Evolutionary conservation across 2,888 invertebrate genomes (phyloP).

Genomic region (Euphydryas editha): DNA sequence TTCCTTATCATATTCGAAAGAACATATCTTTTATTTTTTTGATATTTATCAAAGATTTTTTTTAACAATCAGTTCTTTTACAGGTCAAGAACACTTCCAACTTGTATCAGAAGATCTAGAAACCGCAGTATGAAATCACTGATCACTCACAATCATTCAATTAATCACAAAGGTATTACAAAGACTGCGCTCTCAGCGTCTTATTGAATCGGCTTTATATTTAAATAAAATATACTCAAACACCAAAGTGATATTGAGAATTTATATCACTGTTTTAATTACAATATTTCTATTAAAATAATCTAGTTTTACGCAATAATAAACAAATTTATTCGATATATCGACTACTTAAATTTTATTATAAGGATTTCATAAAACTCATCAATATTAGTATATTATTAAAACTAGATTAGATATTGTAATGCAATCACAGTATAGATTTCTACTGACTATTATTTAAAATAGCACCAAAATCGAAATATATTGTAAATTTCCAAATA

Average conservation of each 20-base stretch:
- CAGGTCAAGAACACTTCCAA: slow-evolving; percentile 83
- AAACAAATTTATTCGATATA: slow-evolving; percentile 24
- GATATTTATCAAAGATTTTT: too few species aligned
- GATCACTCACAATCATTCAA: neutral
- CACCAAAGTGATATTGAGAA: slow-evolving; percentile 72
- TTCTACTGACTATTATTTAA: neutral
- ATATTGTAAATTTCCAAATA: neutral
- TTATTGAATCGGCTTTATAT: neutral
- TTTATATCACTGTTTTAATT: slow-evolving; percentile 33
- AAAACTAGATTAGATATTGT: neutral
- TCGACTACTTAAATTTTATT: neutral
- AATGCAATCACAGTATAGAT: neutral
- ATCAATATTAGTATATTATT: slow-evolving; percentile 25
- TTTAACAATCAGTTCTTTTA: slow-evolving; percentile 46
- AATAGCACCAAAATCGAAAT: neutral
- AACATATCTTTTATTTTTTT: neutral
- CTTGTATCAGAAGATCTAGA: slow-evolving; percentile 79
- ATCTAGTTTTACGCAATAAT: slow-evolving; percentile 24
- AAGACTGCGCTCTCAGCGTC: neutral
- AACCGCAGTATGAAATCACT: slow-evolving; percentile 70
- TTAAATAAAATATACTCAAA: slow-evolving; percentile 28
- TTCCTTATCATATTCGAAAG: too few species aligned
- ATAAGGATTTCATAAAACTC: slow-evolving; percentile 30
- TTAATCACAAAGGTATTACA: neutral
- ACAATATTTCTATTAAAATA: slow-evolving; percentile 30